A percentile compares a stretch with the other conserved stretches of the same genome.
These are phyloP conservation scores for Ashinkailepas kermadecensis DNA, from an alignment of 2,888 invertebrate genomes.

Conservation along the genomic window DNA sequence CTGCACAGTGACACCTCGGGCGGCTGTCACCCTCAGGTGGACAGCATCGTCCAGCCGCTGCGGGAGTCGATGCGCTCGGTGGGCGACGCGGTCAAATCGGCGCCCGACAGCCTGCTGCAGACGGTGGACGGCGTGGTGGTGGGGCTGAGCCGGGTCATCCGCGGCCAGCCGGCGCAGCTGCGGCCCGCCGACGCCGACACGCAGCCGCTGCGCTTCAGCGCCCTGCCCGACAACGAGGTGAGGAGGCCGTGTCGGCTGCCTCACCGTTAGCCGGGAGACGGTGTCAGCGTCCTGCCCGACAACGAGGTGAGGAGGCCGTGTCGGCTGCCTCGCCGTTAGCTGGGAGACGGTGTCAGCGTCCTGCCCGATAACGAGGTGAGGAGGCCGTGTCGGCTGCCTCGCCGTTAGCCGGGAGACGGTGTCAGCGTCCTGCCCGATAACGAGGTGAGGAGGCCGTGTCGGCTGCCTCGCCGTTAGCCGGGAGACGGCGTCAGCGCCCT, in stretches of 20 bases:
- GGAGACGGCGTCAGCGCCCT: neutral
- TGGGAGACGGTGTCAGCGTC: too few species aligned
- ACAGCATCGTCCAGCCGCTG: slow-evolving; percentile 69
- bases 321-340: too few species aligned
- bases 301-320: too few species aligned
- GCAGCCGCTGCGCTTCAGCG: slow-evolving; percentile 33
- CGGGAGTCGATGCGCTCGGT: slow-evolving; percentile 70
- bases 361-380: too few species aligned
- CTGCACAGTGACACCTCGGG: neutral
- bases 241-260: neutral
- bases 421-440: too few species aligned
- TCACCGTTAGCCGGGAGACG: too few species aligned
- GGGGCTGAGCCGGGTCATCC: slow-evolving; percentile 63
- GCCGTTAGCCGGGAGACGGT: too few species aligned
- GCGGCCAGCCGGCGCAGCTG: slow-evolving; percentile 38
- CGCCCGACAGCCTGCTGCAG: slow-evolving; percentile 78
- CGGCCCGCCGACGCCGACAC: slow-evolving; percentile 40
- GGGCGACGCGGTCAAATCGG: slow-evolving; percentile 67
- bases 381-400: too few species aligned
- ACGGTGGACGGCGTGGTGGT: slow-evolving; percentile 78
- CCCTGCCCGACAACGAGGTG: neutral
- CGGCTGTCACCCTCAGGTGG: slow-evolving; percentile 47
- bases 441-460: too few species aligned
- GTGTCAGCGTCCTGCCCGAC: too few species aligned
- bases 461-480: too few species aligned